Evolutionary conservation across 2,797 vertebrate genomes (phyloP), one percentile per base, ranked within the genome.

Genomic region (Silurus lanzhouensis): DNA sequence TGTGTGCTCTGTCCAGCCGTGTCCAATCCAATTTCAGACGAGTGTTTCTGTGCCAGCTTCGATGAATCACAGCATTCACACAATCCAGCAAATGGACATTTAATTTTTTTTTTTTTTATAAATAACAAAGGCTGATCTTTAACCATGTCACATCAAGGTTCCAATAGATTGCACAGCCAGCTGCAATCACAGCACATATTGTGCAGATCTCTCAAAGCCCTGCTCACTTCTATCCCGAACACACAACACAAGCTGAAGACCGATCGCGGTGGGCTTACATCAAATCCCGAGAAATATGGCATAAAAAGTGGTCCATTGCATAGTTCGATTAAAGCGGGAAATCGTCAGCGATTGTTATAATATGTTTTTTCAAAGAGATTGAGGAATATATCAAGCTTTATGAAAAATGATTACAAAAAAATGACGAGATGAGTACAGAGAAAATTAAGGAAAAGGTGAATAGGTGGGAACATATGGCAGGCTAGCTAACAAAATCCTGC

Each of bases 391-490:
- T 27, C 52, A 57, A 27, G 57, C 5, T 6, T 70, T 13, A 27
- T 71, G 82, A 48, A 25, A 20, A 46, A 72, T 60, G 20, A 61
- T 60, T 38, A 60, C 10, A 20, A 78, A 78, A 78, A 63, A 20
- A n/a, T 60, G 57, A 14, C 75, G 57, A 76, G 55, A 58, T 19
- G 74, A 76, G 17, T 76, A 58, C 13, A 60, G 17, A 68, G 46
- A 72, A 85, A 64, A 83, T 77, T 82, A 55, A 84, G 70, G 66
- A 82, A 84, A 82, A 68, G 61, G 72, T 61, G 72, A 83, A 76
- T 76, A 64, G 44, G 31, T 71, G 79, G 55, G 22, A 60, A 61
- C 57, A 72, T 63, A 71, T 74, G 85, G 82, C 27, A 22, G 67
- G 48, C 46, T 57, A 71, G 75, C 55, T 48, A 31, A 31, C 75